Evolutionary conservation across 2,888 invertebrate species (phyloP).

Genomic region (Ferrisia virgata): DNA sequence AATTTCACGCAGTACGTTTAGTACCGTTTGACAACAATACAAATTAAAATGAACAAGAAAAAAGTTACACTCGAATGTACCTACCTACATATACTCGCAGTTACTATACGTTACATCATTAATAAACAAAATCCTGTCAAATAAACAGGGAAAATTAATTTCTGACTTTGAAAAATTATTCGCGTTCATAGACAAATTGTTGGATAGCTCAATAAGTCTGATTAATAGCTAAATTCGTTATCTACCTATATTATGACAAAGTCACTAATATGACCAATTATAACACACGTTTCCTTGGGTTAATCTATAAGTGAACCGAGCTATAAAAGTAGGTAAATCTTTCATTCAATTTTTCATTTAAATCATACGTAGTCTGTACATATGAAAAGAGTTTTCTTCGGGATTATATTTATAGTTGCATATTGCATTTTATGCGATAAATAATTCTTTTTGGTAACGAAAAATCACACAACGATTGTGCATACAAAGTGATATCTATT

Average conservation of each 20-base stretch:
- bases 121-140: not conserved
- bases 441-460: not conserved
- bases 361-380: no score
- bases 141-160: not conserved
- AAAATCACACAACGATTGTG: no score
- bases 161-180: not conserved
- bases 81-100: no score
- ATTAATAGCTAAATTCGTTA: not conserved
- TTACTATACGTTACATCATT: no score
- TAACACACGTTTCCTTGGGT: not conserved
- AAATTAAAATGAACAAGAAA: no score
- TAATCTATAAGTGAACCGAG: not conserved
- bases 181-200: not conserved
- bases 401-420: not conserved
- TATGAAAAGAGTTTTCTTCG: not conserved
- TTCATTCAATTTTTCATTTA: not conserved
- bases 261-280: not conserved
- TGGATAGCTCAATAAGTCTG: not conserved
- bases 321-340: not conserved
- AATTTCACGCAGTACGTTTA: no score
- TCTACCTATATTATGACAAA: not conserved
- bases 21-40: no score
- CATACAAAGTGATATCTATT: no score
- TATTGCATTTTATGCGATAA: not conserved
- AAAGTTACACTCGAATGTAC: no score